A percentile compares a stretch with the other conserved stretches of the same genome.
Conservation (phyloP, 1,140 invertebrate genomes). For the Calliopsis andreniformis region DNA sequence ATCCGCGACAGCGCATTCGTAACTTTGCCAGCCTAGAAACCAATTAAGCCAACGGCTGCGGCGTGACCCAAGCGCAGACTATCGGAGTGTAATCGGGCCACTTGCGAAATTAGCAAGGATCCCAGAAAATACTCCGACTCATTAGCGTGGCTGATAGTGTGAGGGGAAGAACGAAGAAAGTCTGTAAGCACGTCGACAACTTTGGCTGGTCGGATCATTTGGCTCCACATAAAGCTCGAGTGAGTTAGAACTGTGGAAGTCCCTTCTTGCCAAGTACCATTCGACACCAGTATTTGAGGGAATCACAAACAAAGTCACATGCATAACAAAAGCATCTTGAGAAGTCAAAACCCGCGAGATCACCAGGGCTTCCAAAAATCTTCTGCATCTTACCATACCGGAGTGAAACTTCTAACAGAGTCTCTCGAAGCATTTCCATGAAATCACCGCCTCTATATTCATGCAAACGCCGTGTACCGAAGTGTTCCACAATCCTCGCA, state of each 20-base stretch:
- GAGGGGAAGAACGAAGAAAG: background rate
- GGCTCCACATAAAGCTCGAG: background rate
- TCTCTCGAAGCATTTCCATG: background rate
- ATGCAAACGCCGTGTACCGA: background rate
- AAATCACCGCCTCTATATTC: background rate
- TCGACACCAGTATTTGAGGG: too few relatives aligned
- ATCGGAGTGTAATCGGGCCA: constrained; percentile 57
- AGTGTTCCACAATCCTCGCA: background rate
- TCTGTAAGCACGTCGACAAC: background rate
- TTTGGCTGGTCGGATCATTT: constrained; percentile 26
- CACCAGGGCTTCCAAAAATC: too few relatives aligned
- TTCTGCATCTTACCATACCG: background rate
- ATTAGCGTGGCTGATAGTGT: constrained; percentile 38
- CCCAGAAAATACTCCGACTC: constrained; percentile 53
- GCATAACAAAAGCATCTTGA: too few relatives aligned
- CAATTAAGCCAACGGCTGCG: constrained; percentile 55
- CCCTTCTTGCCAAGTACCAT: too few relatives aligned
- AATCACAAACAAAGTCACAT: too few relatives aligned
- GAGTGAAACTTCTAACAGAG: background rate
- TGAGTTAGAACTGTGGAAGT: too few relatives aligned
- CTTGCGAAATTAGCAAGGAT: constrained; percentile 61
- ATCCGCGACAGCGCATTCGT: constrained; percentile 33
- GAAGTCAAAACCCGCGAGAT: too few relatives aligned
- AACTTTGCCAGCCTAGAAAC: constrained; percentile 45
- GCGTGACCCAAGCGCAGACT: constrained; percentile 18